Conservation (phyloP, 37 sponge, comb jelly and placozoan species). For the Ephydatia muelleri region DNA sequence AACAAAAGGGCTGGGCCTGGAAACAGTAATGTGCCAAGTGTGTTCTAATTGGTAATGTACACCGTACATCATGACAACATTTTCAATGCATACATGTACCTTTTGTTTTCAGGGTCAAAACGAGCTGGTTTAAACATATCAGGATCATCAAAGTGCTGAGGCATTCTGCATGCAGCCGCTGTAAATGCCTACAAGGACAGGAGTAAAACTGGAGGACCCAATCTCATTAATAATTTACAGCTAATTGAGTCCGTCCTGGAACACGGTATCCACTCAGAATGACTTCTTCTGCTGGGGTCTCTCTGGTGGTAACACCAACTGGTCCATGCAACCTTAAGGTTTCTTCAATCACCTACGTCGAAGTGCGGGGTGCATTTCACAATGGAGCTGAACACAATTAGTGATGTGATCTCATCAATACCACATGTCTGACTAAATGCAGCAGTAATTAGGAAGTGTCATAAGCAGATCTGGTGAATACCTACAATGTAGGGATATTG, state of each 20-base stretch:
- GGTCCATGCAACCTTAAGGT: constrained; percentile 18
- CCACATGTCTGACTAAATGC: too few relatives aligned
- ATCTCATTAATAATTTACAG: neutral
- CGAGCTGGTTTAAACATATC: neutral
- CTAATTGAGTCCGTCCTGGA: neutral
- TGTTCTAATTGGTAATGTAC: too few relatives aligned
- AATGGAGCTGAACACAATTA: too few relatives aligned
- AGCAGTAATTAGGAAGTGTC: too few relatives aligned
- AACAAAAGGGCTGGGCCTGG: constrained; percentile 11
- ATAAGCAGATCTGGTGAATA: too few relatives aligned
- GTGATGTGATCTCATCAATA: too few relatives aligned
- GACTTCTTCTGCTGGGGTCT: neutral
- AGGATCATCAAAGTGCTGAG: neutral
- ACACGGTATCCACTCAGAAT: constrained; percentile 8
- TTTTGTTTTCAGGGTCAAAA: constrained; percentile 15
- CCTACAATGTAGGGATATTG: too few relatives aligned
- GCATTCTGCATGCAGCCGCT: neutral
- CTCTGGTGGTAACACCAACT: neutral
- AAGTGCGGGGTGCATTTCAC: neutral
- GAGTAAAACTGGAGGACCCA: neutral
- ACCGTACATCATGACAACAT: too few relatives aligned
- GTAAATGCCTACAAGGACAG: too few relatives aligned
- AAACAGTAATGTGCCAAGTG: neutral
- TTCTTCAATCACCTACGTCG: constrained; percentile 16
- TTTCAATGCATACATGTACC: neutral